phyloP scores from a whole-genome alignment of 2,797 vertebrate species.

The Anabas testudineus region DNA sequence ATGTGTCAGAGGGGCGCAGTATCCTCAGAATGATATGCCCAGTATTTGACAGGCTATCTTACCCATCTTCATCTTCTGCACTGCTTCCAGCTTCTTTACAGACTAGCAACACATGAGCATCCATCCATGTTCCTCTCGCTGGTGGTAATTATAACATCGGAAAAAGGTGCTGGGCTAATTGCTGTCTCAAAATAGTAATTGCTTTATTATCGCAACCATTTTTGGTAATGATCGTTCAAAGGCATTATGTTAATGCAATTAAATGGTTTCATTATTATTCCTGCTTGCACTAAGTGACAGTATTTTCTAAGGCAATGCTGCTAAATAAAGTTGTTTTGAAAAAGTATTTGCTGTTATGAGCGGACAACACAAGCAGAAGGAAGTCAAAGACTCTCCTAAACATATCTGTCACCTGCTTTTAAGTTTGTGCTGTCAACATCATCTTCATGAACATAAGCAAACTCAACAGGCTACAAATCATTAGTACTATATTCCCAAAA shows the following conservation, averaged over 20 bases:
- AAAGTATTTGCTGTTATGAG: constrained; percentile 18
- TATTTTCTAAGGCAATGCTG: constrained; percentile 60
- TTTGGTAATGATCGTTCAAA: constrained; percentile 84
- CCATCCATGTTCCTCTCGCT: constrained; percentile 66
- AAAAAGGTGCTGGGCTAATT: constrained; percentile 82
- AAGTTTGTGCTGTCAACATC: constrained; percentile 14
- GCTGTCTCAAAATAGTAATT: constrained; percentile 85
- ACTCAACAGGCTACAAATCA: not conserved
- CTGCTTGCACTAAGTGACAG: constrained; percentile 74
- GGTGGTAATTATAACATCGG: constrained; percentile 77
- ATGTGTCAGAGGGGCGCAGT: constrained; percentile 66
- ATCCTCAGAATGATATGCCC: constrained; percentile 58
- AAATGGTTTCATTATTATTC: constrained; percentile 79
- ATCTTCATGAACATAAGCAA: constrained; percentile 3
- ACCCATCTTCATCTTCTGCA: constrained; percentile 68
- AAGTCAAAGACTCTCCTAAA: constrained; percentile 14
- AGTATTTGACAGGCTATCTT: constrained; percentile 74
- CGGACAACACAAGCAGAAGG: not conserved
- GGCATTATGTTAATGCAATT: constrained; percentile 86
- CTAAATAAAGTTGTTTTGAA: constrained; percentile 63
- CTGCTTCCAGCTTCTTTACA: constrained; percentile 61
- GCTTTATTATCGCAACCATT: constrained; percentile 83
- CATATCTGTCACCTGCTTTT: not conserved
- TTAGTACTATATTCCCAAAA: not conserved
- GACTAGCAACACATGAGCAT: constrained; percentile 50